Evolutionary conservation across 2,113 vertebrate species (phyloP).

Genomic region (Malurus cyaneus): DNA sequence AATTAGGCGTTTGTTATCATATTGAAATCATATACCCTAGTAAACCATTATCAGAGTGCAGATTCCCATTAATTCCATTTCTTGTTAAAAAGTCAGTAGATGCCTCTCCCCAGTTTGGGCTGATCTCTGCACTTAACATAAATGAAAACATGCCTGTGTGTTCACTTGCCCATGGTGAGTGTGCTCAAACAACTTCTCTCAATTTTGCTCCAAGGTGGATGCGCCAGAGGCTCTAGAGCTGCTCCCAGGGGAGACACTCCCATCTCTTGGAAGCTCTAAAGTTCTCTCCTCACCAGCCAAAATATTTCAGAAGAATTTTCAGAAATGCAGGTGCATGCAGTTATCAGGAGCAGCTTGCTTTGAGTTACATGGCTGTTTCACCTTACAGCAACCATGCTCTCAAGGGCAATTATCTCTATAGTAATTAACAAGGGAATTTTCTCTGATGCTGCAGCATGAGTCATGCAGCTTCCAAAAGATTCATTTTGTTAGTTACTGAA

Average conservation of each 20-base stretch:
- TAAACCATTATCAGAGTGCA: not conserved
- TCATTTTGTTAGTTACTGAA: not conserved
- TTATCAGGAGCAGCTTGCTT: not conserved
- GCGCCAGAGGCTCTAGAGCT: not conserved
- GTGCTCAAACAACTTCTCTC: not conserved
- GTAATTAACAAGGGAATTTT: constrained; percentile 24
- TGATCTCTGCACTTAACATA: not conserved
- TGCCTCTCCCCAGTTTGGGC: not conserved
- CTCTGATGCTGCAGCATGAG: not conserved
- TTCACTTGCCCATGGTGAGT: not conserved
- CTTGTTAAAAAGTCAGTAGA: not conserved
- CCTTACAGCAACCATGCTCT: not conserved
- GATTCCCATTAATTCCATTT: not conserved
- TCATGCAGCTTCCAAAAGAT: not conserved
- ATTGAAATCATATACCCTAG: not conserved
- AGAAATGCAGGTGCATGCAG: not conserved
- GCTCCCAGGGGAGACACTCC: not conserved
- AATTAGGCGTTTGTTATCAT: not conserved
- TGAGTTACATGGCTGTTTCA: not conserved
- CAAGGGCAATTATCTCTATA: not conserved
- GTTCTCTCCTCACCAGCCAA: not conserved
- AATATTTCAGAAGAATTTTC: not conserved
- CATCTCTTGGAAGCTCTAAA: not conserved
- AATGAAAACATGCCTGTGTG: not conserved
- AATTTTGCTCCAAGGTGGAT: not conserved